These are phyloP conservation scores for Mycteria americana DNA, from an alignment of 2,797 vertebrate genomes.

Conservation along the genomic window DNA sequence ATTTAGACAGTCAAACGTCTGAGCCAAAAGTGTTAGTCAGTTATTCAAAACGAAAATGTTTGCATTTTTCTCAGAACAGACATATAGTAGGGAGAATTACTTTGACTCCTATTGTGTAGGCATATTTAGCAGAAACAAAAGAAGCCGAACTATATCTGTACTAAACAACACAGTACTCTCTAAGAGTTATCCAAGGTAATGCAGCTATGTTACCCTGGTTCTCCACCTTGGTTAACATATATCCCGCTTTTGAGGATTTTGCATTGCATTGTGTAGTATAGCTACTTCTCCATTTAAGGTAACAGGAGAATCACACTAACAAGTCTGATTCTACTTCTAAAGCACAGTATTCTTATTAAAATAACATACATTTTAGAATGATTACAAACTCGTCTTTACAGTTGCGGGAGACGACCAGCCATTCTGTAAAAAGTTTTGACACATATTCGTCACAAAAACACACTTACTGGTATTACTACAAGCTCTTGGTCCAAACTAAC, in stretches of 20 bases:
- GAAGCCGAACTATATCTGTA: not conserved
- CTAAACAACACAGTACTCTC: not conserved
- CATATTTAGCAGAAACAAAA: not conserved
- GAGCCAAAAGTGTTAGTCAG: conserved; percentile 32
- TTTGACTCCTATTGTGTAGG: not conserved
- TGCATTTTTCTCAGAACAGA: conserved; percentile 25
- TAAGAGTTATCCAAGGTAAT: not conserved
- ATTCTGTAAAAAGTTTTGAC: not conserved
- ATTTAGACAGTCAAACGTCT: conserved; percentile 13
- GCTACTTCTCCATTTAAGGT: not conserved
- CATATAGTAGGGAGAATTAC: not conserved
- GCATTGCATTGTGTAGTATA: not conserved
- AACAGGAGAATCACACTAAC: not conserved
- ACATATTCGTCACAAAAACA: not conserved
- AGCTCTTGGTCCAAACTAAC: not conserved
- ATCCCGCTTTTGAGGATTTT: fast-evolving
- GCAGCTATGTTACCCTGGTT: not conserved
- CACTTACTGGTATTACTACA: not conserved
- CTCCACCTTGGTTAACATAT: not conserved
- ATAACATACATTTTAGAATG: not conserved
- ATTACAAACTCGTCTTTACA: not conserved
- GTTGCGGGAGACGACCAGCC: not conserved
- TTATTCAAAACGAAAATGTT: conserved; percentile 43
- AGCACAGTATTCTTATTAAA: not conserved
- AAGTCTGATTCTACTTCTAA: not conserved